phyloP scores from a whole-genome alignment of 2,113 vertebrate genomes.

The Himantopus leucocephalus region DNA sequence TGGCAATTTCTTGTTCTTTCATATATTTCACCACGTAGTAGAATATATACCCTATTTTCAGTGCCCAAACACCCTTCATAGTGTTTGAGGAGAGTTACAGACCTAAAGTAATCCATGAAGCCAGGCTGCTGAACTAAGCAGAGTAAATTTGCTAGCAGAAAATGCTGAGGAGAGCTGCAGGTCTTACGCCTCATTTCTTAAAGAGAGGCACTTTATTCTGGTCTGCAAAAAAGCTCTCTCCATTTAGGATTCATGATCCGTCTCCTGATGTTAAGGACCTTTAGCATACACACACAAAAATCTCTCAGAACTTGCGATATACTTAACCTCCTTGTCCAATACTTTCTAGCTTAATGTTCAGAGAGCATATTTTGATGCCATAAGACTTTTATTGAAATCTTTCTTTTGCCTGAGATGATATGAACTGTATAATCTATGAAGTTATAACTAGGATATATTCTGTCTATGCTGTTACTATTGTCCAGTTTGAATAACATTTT shows the following conservation, averaged over 20 bases:
- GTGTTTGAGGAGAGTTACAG: background rate
- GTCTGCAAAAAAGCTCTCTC: background rate
- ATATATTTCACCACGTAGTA: rapidly evolving
- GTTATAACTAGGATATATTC: background rate
- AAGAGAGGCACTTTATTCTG: background rate
- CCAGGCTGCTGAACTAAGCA: background rate
- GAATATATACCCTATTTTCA: background rate
- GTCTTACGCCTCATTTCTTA: background rate
- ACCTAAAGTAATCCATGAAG: background rate
- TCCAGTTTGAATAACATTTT: background rate
- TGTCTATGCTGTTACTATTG: background rate
- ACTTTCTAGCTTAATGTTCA: background rate
- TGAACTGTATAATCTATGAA: background rate
- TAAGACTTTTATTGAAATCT: background rate
- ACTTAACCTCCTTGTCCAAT: background rate
- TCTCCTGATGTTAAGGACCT: background rate
- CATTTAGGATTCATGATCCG: background rate
- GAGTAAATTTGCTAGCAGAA: background rate
- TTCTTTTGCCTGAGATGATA: background rate
- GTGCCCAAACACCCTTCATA: background rate
- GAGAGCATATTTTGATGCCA: background rate
- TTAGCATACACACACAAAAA: background rate
- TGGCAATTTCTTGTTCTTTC: background rate
- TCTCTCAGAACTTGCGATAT: background rate
- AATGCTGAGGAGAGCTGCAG: background rate